A percentile compares a stretch with the other conserved stretches of the same genome.
phyloP scores from a whole-genome alignment of 2,113 vertebrate species.

The Craseonycteris thonglongyai region DNA sequence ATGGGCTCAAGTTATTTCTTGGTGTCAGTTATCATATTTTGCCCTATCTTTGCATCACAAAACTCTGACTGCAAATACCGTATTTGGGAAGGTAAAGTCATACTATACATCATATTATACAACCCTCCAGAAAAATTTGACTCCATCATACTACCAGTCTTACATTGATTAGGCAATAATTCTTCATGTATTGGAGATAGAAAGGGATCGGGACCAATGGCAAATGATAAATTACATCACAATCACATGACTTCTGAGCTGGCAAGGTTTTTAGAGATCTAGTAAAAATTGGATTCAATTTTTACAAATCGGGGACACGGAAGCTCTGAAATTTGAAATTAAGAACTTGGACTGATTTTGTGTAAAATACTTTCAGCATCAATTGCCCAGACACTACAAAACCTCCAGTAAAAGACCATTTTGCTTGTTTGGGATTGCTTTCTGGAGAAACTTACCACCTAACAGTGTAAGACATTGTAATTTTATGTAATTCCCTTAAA shows the following conservation, averaged over 20 bases:
- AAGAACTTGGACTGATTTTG: background rate
- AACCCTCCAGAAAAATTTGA: background rate
- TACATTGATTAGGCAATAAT: background rate
- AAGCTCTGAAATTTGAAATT: background rate
- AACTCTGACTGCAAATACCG: background rate
- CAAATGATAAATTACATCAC: constrained; percentile 36
- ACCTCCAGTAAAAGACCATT: background rate
- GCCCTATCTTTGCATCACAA: background rate
- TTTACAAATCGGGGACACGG: background rate
- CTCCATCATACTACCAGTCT: background rate
- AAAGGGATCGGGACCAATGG: background rate
- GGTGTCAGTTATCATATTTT: background rate
- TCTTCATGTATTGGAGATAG: background rate
- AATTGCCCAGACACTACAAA: background rate
- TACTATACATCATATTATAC: background rate
- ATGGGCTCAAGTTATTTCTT: background rate
- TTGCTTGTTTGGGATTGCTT: background rate
- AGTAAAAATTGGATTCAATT: background rate
- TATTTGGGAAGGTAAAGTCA: background rate
- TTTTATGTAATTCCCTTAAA: background rate
- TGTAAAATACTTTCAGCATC: background rate
- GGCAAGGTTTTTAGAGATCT: background rate
- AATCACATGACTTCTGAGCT: background rate
- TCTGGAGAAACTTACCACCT: background rate
- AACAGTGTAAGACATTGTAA: background rate